phyloP scores from a whole-genome alignment of 1,140 invertebrate genomes.

The Condylostylus longicornis region DNA sequence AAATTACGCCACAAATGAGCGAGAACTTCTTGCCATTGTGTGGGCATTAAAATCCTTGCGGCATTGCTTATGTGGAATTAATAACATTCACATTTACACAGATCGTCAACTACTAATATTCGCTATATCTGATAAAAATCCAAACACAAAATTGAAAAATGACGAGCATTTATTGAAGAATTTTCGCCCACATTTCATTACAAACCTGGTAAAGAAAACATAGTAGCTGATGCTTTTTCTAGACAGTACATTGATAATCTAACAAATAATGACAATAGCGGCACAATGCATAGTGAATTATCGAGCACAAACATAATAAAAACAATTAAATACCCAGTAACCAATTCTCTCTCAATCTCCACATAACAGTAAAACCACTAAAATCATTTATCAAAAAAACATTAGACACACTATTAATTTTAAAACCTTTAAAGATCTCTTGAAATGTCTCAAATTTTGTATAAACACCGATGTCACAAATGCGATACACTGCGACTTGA shows the following conservation, averaged over 20 bases:
- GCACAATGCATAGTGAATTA: neutral
- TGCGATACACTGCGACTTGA: neutral
- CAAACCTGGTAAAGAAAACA: constrained; percentile 21
- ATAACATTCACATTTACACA: constrained; percentile 33
- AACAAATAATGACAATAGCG: no score
- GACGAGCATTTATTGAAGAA: constrained; percentile 32
- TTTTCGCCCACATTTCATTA: constrained; percentile 22
- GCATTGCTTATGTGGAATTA: constrained; percentile 30
- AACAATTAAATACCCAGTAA: neutral
- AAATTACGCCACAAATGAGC: constrained; percentile 13
- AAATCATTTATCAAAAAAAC: neutral
- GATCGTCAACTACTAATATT: constrained; percentile 36
- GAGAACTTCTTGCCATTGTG: constrained; percentile 34
- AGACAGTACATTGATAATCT: neutral
- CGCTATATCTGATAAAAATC: constrained; percentile 31
- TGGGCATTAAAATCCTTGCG: constrained; percentile 33
- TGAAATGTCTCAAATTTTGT: neutral
- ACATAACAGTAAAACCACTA: no score
- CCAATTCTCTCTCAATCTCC: no score
- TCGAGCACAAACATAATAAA: neutral
- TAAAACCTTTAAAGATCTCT: neutral
- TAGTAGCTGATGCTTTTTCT: constrained; percentile 19
- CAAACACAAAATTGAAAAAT: constrained; percentile 28
- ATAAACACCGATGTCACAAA: neutral
- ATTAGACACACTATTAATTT: neutral